phyloP scores from a whole-genome alignment of 2,888 invertebrate genomes.

The Campaea margaritaria region DNA sequence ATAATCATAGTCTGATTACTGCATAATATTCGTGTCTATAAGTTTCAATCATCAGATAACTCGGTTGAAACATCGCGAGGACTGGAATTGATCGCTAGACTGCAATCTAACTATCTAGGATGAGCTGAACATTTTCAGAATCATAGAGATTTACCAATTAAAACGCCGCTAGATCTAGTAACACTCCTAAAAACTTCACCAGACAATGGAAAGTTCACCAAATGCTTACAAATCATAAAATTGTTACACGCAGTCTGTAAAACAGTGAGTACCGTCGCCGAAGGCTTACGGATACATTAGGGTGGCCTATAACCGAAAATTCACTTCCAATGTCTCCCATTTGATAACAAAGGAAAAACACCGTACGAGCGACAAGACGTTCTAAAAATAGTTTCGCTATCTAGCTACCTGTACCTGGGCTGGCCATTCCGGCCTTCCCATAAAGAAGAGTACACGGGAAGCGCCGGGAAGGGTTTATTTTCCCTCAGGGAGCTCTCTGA shows the following conservation, averaged over 20 bases:
- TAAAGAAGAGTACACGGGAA: conserved; percentile 84
- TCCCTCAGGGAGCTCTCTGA: conserved; percentile 79
- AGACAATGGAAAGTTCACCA: too few species aligned
- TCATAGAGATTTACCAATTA: too few species aligned
- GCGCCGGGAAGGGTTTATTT: conserved; percentile 83
- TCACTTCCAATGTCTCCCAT: conserved; percentile 73
- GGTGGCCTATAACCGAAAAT: conserved; percentile 68
- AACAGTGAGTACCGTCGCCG: conserved; percentile 52
- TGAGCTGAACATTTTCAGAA: too few species aligned
- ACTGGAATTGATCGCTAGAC: too few species aligned
- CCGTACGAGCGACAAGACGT: conserved; percentile 81
- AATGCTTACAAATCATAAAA: conserved; percentile 11
- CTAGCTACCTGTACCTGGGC: conserved; percentile 83
- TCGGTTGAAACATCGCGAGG: too few species aligned
- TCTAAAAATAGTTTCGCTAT: conserved; percentile 84
- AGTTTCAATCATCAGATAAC: too few species aligned
- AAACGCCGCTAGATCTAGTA: too few species aligned
- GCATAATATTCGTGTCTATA: too few species aligned
- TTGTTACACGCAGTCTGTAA: conserved; percentile 56
- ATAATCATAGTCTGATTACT: too few species aligned
- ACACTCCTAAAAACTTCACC: too few species aligned
- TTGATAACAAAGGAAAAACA: conserved; percentile 84
- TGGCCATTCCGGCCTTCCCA: conserved; percentile 83
- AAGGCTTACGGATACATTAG: conserved; percentile 67
- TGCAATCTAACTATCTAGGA: too few species aligned